phyloP scores from a whole-genome alignment of 2,888 invertebrate genomes.

The Coenonympha arcania region DNA sequence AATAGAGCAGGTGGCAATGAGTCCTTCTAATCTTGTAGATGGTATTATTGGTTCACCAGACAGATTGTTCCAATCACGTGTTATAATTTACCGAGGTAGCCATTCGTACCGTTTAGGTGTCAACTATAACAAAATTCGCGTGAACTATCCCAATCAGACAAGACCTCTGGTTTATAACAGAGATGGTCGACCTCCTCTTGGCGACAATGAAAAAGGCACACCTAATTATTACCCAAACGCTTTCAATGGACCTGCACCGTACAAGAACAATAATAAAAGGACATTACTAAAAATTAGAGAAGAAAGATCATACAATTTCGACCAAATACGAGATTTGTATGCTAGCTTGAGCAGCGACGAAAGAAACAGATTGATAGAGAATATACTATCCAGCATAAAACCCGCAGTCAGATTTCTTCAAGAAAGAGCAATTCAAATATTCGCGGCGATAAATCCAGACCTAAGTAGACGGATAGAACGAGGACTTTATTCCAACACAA shows the following conservation, averaged over 20 bases:
- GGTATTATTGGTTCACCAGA: neutral
- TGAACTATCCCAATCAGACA: slow-evolving; percentile 1
- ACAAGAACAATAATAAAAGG: neutral
- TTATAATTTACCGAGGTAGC: neutral
- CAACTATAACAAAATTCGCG: neutral
- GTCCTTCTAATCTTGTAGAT: slow-evolving; percentile 1
- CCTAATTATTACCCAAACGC: neutral
- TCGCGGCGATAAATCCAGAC: neutral
- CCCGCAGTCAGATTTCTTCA: neutral
- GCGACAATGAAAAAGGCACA: too few relatives aligned
- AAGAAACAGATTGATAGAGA: neutral
- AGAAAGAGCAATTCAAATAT: neutral
- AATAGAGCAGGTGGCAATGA: neutral
- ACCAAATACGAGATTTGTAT: neutral
- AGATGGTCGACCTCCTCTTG: too few relatives aligned
- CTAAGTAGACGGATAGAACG: neutral
- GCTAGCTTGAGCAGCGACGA: neutral
- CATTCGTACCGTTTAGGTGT: neutral
- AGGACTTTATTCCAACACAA: neutral
- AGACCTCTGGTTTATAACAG: too few relatives aligned
- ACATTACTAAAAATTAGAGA: neutral
- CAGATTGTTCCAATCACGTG: neutral
- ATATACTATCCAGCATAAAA: neutral
- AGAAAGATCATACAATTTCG: neutral
- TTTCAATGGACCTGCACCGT: neutral